A percentile compares a stretch with the other conserved stretches of the same genome.
Evolutionary conservation across 2,888 invertebrate species (phyloP).

Genomic region (Meteorus colon): DNA sequence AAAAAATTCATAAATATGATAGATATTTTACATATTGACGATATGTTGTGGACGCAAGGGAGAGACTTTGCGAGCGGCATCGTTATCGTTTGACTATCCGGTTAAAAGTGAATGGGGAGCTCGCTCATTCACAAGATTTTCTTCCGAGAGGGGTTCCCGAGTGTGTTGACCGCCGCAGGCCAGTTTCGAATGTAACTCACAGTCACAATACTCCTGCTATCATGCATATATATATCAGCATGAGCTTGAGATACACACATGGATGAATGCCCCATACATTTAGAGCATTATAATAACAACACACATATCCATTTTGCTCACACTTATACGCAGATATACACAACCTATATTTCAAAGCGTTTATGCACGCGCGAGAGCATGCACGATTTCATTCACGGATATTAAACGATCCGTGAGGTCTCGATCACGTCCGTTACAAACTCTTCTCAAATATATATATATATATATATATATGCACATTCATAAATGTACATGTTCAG

Average conservation of each 20-base stretch:
- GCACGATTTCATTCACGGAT: conserved; percentile 47
- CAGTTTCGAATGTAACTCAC: conserved; percentile 49
- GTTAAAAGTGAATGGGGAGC: conserved; percentile 71
- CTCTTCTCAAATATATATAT: conserved; percentile 5
- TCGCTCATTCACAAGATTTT: conserved; percentile 71
- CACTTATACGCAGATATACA: background rate
- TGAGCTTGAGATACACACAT: background rate
- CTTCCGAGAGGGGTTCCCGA: conserved; percentile 58
- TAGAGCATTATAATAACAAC: conserved; percentile 16
- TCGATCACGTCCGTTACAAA: conserved; percentile 27
- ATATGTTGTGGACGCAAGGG: background rate
- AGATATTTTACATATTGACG: no score
- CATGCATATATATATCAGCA: conserved; percentile 22
- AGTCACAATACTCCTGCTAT: conserved; percentile 29
- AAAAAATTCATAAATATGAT: background rate
- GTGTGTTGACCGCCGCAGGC: conserved; percentile 53
- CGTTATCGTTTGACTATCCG: conserved; percentile 57
- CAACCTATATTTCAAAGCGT: conserved; percentile 18
- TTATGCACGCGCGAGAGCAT: conserved; percentile 43
- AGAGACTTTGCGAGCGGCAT: conserved; percentile 40
- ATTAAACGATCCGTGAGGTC: conserved; percentile 38
- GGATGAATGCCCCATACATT: conserved; percentile 35
- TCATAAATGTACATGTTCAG: background rate
- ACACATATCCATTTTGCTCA: conserved; percentile 29
- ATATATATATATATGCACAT: background rate